Evolutionary conservation across 2,888 invertebrate species (phyloP), one percentile per base, ranked within the genome.

Genomic region (Suillia variegata): DNA sequence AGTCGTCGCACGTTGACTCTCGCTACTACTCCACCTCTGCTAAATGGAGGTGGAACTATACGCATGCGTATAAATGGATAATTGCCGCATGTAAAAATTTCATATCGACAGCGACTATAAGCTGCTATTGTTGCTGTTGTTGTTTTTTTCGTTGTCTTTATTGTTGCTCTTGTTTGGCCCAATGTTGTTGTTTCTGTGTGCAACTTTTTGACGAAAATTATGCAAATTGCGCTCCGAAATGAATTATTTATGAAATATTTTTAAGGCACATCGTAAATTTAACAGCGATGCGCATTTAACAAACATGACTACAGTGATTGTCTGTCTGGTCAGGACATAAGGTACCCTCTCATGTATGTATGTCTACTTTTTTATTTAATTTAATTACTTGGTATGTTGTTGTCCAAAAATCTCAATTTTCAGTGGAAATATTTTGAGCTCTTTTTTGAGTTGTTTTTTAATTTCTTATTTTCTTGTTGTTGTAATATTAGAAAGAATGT

Each of bases 31-130:
- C 20, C 52, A 60, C 49, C 56, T 60, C 62, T 55, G 54, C 48
- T 60, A 65, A 66, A 64, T 63, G 67, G 59, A 67, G 67, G 67
- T 59, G 66, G 64, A 63, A 60, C 60, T 33, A 59, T 62, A 62
- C 67, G 63, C 64, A 65, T 64, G 65, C 67, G 69, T 66, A 65
- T 67, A 65, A 69, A 66, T 69, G 65, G 66, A 63, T 66, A 67
- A 67, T 69, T 67, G 67, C 60, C 52, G 58, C 62, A 63, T 55
- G 56, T 42, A 59, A 42, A 13, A 45, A 45, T n/a, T 13, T 13
- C n/a, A n/a, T 38, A 38, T 38, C 38, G 38, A 38, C 15, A 33
- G 34, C 10, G 17, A 12, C 26, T 10, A n/a, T 15, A 15, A 20
- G 42, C 15, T 13, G 6, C n/a, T n/a, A 33, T 33, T 54, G 38